Conservation (phyloP, 2,888 invertebrate species). For the Spodoptera exigua region DNA sequence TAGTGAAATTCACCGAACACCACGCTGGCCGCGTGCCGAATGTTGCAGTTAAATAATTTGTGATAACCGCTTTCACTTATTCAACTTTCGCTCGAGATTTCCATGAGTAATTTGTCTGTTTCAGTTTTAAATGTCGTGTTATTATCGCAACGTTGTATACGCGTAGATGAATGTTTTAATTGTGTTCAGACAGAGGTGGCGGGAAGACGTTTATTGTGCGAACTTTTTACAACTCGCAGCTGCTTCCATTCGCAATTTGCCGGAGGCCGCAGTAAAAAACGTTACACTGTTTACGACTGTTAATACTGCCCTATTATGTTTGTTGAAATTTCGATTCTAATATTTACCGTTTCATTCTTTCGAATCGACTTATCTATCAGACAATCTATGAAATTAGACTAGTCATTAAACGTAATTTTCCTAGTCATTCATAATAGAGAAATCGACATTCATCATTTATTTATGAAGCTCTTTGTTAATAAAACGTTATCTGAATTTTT, state of each 20-base stretch:
- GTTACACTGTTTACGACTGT: slow-evolving; percentile 68
- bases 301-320: slow-evolving; percentile 65
- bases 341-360: slow-evolving; percentile 19
- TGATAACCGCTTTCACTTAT: slow-evolving; percentile 85
- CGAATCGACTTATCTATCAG: slow-evolving; percentile 30
- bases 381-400: slow-evolving; percentile 25
- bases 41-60: slow-evolving; percentile 86
- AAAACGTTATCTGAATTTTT: slow-evolving; percentile 34
- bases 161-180: slow-evolving; percentile 62
- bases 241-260: slow-evolving; percentile 75
- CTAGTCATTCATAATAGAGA: slow-evolving; percentile 41
- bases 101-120: slow-evolving; percentile 73
- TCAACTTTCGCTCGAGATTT: slow-evolving; percentile 76
- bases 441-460: slow-evolving; percentile 44
- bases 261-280: slow-evolving; percentile 72
- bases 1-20: slow-evolving; percentile 81
- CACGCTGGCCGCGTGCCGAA: slow-evolving; percentile 84
- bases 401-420: slow-evolving; percentile 35
- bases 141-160: slow-evolving; percentile 44
- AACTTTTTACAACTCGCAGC: slow-evolving; percentile 80
- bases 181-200: slow-evolving; percentile 67
- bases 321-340: slow-evolving; percentile 61
- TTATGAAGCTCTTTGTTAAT: slow-evolving; percentile 46
- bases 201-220: slow-evolving; percentile 73
- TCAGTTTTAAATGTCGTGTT: slow-evolving; percentile 56